A percentile compares a stretch with the other conserved stretches of the same genome.
Conservation (phyloP, 2,888 invertebrate genomes). For the Mesorhabditis spiculigera region DNA sequence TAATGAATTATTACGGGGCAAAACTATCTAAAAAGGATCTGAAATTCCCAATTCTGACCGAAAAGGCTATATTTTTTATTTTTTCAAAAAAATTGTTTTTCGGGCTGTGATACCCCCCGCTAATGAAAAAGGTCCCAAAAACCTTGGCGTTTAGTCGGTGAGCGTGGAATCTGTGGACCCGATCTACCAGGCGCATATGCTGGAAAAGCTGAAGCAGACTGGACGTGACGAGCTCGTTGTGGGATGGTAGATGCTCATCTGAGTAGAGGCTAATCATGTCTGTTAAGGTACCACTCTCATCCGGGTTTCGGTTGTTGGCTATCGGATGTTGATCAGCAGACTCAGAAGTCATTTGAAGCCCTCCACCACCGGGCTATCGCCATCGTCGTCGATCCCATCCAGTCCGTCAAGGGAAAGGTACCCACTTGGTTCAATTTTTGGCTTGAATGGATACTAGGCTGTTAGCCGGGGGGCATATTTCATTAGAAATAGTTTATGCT, state of each 20-base stretch:
- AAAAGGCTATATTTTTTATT: too few species aligned
- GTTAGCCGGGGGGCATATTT: too few species aligned
- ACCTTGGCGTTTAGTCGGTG: slow-evolving; percentile 20
- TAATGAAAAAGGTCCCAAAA: background rate
- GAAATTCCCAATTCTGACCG: too few species aligned
- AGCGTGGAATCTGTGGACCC: slow-evolving; percentile 44
- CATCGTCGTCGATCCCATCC: slow-evolving; percentile 98
- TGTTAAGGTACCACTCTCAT: slow-evolving; percentile 79
- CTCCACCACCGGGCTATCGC: slow-evolving; percentile 95
- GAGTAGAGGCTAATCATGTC: too few species aligned
- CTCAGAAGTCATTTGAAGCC: slow-evolving; percentile 64
- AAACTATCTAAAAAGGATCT: too few species aligned
- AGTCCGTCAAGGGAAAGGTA: slow-evolving; percentile 84
- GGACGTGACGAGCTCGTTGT: slow-evolving; percentile 38
- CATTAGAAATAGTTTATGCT: too few species aligned
- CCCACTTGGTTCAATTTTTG: background rate
- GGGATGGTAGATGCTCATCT: slow-evolving; percentile 24
- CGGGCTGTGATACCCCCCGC: too few species aligned
- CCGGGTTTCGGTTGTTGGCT: slow-evolving; percentile 99
- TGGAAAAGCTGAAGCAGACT: slow-evolving; percentile 31
- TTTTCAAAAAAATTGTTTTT: too few species aligned
- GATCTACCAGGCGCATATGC: slow-evolving; percentile 37
- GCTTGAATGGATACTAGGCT: too few species aligned
- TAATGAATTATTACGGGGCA: too few species aligned
- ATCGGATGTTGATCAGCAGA: slow-evolving; percentile 79